A percentile compares a stretch with the other conserved stretches of the same genome.
Conservation (phyloP, 1,140 invertebrate genomes). For the Cataglyphis hispanica region DNA sequence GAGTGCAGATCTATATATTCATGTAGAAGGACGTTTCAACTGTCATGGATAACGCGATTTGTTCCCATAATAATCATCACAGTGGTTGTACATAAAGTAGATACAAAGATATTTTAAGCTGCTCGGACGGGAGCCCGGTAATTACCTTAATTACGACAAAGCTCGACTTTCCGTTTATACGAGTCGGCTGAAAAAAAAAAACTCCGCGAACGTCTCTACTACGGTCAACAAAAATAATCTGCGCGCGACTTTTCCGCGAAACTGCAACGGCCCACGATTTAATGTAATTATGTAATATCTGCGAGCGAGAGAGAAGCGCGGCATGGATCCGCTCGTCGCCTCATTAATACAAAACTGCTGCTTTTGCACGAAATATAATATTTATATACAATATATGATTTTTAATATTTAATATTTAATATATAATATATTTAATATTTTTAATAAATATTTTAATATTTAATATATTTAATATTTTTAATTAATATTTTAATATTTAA, state of each 20-base stretch:
- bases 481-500: too few relatives aligned
- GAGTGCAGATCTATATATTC: constrained; percentile 34
- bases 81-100: constrained; percentile 71
- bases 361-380: neutral
- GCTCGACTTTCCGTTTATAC: constrained; percentile 74
- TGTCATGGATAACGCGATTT: constrained; percentile 75
- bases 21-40: constrained; percentile 80
- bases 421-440: too few relatives aligned
- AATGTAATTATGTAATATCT: constrained; percentile 31
- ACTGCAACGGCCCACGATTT: constrained; percentile 7
- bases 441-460: too few relatives aligned
- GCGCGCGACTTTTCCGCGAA: constrained; percentile 13
- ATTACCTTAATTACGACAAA: constrained; percentile 83
- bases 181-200: constrained; percentile 59
- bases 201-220: constrained; percentile 5
- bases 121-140: constrained; percentile 70
- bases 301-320: constrained; percentile 3
- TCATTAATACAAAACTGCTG: constrained; percentile 35
- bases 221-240: constrained; percentile 38
- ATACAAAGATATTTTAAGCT: constrained; percentile 73
- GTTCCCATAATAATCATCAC: constrained; percentile 81
- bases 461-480: too few relatives aligned
- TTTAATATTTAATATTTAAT: too few relatives aligned
- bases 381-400: too few relatives aligned
- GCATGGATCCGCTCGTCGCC: neutral